Conservation (phyloP, 2,888 invertebrate species). For the Xanthorhoe spadicearia region DNA sequence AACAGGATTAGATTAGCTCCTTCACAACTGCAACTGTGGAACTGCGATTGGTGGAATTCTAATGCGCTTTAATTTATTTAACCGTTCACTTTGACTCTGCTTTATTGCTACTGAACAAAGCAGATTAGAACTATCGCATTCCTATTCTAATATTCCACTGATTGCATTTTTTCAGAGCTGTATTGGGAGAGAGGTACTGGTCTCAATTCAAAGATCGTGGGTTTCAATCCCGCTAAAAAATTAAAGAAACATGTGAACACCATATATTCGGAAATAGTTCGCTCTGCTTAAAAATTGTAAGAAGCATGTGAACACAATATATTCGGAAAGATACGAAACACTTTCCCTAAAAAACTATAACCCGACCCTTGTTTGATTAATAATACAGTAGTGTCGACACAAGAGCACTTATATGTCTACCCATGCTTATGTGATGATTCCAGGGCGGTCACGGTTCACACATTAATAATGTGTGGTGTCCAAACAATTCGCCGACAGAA, state of each 20-base stretch:
- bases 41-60: constrained; percentile 44
- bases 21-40: constrained; percentile 50
- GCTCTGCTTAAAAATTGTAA: neutral
- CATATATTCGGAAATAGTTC: neutral
- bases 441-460: constrained; percentile 47
- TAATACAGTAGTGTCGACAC: constrained; percentile 24
- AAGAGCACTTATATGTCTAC: constrained; percentile 23
- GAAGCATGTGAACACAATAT: neutral
- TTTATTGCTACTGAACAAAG: constrained; percentile 24
- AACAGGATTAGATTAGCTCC: constrained; percentile 57
- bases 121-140: constrained; percentile 8
- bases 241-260: neutral
- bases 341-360: constrained; percentile 22
- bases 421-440: constrained; percentile 32
- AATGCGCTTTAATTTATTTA: constrained; percentile 44
- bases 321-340: neutral
- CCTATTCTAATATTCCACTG: neutral
- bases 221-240: too few species aligned
- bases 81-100: constrained; percentile 23
- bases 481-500: constrained; percentile 48
- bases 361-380: constrained; percentile 29
- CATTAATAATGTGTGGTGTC: constrained; percentile 54
- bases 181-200: too few species aligned
- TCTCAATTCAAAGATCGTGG: too few species aligned
- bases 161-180: neutral